Conservation (phyloP, 2,888 invertebrate species). For the Drosophila demipolita region DNA sequence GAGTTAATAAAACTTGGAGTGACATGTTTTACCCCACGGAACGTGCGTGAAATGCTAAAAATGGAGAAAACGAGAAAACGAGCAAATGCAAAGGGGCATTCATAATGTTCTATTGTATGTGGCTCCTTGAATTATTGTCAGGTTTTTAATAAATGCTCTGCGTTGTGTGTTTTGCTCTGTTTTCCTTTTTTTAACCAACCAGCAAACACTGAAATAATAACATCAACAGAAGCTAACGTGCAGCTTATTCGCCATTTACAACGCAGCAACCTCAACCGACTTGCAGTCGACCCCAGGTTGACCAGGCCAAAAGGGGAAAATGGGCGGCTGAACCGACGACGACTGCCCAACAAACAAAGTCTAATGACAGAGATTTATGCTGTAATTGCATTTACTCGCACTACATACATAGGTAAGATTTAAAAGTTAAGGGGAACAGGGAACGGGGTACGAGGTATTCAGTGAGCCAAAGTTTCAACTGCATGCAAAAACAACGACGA, state of each 20-base stretch:
- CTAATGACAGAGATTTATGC: conserved; percentile 79
- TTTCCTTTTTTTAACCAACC: neutral
- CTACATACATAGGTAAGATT: conserved; percentile 15
- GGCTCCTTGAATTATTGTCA: conserved; percentile 62
- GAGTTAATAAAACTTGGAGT: conserved; percentile 76
- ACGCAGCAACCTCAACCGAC: conserved; percentile 54
- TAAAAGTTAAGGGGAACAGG: conserved; percentile 5
- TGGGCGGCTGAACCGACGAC: conserved; percentile 9
- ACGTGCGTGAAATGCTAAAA: conserved; percentile 67
- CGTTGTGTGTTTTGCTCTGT: conserved; percentile 12
- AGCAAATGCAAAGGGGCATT: conserved; percentile 42
- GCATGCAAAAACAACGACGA: conserved; percentile 34
- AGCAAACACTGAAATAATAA: neutral
- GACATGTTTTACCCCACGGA: conserved; percentile 68
- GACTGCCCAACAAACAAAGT: conserved; percentile 72
- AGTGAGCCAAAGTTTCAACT: conserved; percentile 18
- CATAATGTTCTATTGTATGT: conserved; percentile 31
- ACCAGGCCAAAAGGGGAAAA: conserved; percentile 27
- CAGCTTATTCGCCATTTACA: conserved; percentile 67
- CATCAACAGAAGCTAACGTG: conserved; percentile 33
- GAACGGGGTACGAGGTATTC: neutral
- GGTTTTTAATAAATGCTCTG: conserved; percentile 62
- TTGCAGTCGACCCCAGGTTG: conserved; percentile 36
- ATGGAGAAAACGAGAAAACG: conserved; percentile 44
- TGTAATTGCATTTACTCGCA: conserved; percentile 73